Evolutionary conservation across 2,888 invertebrate genomes (phyloP).

Genomic region (Nymphalis polychloros): DNA sequence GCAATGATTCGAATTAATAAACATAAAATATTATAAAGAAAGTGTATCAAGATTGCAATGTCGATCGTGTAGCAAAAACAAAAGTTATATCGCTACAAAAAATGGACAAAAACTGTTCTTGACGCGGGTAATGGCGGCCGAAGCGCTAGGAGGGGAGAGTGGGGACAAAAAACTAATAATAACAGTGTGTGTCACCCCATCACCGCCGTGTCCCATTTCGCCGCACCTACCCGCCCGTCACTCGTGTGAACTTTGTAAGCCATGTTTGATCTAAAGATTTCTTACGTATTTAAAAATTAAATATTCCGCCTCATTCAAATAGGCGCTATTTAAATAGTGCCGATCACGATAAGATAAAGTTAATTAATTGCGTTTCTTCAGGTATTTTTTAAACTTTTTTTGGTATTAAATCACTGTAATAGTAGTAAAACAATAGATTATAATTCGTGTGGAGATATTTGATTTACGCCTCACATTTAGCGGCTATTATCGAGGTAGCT

Average conservation of each 20-base stretch:
- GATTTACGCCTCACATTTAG: conserved; percentile 43
- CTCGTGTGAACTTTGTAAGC: conserved; percentile 62
- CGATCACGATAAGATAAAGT: conserved; percentile 33
- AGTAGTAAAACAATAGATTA: conserved; percentile 37
- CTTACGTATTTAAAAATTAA: conserved; percentile 25
- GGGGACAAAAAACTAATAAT: conserved; percentile 81
- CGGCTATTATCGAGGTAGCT: conserved; percentile 64
- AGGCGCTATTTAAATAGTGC: conserved; percentile 26
- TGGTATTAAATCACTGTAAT: conserved; percentile 18
- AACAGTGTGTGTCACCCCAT: conserved; percentile 77
- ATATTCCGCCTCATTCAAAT: conserved; percentile 34
- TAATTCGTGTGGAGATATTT: conserved; percentile 40
- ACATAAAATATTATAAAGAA: conserved; percentile 23
- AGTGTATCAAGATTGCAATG: conserved; percentile 31
- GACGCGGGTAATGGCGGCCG: conserved; percentile 71
- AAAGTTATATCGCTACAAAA: conserved; percentile 41
- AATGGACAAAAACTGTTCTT: conserved; percentile 66
- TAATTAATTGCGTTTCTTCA: conserved; percentile 33
- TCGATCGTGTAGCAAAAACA: conserved; percentile 36
- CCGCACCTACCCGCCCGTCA: conserved; percentile 66
- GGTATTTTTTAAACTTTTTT: conserved; percentile 17
- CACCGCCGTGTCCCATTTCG: conserved; percentile 64
- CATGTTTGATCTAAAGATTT: conserved; percentile 48
- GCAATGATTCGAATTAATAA: conserved; percentile 17
- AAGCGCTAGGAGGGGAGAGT: conserved; percentile 56